Conservation (phyloP, 2,888 invertebrate genomes). For the Oxystoma pomonae region DNA sequence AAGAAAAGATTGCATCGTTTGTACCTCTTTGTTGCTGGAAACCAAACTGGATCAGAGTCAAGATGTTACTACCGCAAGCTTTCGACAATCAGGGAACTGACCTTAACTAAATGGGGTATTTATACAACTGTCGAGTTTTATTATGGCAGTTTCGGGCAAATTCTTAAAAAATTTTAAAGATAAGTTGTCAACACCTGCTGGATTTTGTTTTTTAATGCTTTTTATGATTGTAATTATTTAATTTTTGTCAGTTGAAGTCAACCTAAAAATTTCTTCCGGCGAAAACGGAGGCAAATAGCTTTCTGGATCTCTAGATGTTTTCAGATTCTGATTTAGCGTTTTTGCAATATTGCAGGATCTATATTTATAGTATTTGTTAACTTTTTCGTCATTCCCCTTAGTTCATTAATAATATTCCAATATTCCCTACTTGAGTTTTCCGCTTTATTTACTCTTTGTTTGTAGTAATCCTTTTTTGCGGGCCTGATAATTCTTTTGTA, state of each 20-base stretch:
- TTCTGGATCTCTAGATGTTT: not conserved
- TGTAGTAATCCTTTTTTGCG: conserved; percentile 5
- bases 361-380: not conserved
- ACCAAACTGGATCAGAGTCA: not conserved
- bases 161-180: not conserved
- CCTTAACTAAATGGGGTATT: not conserved
- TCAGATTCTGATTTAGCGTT: not conserved
- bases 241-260: not conserved
- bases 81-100: not conserved
- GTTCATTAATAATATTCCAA: conserved; percentile 1
- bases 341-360: not conserved
- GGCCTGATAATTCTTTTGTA: conserved; percentile 1
- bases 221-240: not conserved
- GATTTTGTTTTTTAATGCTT: not conserved
- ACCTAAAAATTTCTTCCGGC: not conserved
- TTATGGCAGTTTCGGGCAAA: not conserved
- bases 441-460: not conserved
- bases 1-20: not conserved
- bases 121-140: not conserved
- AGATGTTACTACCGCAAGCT: not conserved
- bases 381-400: not conserved
- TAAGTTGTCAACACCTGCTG: not conserved
- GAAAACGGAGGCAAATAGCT: not conserved
- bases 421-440: not conserved
- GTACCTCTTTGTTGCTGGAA: not conserved